phyloP scores from a whole-genome alignment of 23 tunicate species.

The Ascidia mentula region DNA sequence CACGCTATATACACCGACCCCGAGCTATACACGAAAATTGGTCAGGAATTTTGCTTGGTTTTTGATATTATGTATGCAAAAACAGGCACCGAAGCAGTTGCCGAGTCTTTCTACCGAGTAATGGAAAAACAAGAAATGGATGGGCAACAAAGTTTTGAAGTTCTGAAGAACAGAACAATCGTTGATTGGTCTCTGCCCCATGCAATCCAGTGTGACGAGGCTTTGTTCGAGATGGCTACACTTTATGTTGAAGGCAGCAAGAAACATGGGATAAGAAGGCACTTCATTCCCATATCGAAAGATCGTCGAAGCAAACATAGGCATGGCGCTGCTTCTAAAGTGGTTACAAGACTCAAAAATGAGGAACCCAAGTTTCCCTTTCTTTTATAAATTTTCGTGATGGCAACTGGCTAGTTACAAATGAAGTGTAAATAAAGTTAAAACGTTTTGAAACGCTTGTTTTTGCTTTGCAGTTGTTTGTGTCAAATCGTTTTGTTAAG shows the following conservation, averaged over 20 bases:
- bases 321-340: background rate
- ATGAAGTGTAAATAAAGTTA: too few species aligned
- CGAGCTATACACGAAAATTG: background rate
- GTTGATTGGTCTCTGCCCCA: slow-evolving; percentile 16
- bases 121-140: slow-evolving; percentile 20
- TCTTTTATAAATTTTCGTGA: too few species aligned
- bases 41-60: slow-evolving; percentile 28
- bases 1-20: slow-evolving; percentile 7
- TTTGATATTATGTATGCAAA: slow-evolving; percentile 28
- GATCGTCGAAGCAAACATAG: background rate
- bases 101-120: slow-evolving; percentile 26
- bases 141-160: slow-evolving; percentile 14
- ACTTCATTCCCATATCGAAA: slow-evolving; percentile 2
- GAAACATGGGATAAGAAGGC: slow-evolving; percentile 15
- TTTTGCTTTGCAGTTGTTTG: too few species aligned
- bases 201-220: background rate
- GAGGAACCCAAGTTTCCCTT: slow-evolving; percentile 11
- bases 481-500: too few species aligned
- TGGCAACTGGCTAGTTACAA: too few species aligned
- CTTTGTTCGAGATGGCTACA: slow-evolving; percentile 6
- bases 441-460: too few species aligned
- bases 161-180: background rate
- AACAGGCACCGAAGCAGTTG: slow-evolving; percentile 23
- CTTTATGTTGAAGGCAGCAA: slow-evolving; percentile 15
- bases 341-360: background rate